Base-by-base conservation (phyloP, 2,888 invertebrate genomes). In the Norana najaformis region DNA sequence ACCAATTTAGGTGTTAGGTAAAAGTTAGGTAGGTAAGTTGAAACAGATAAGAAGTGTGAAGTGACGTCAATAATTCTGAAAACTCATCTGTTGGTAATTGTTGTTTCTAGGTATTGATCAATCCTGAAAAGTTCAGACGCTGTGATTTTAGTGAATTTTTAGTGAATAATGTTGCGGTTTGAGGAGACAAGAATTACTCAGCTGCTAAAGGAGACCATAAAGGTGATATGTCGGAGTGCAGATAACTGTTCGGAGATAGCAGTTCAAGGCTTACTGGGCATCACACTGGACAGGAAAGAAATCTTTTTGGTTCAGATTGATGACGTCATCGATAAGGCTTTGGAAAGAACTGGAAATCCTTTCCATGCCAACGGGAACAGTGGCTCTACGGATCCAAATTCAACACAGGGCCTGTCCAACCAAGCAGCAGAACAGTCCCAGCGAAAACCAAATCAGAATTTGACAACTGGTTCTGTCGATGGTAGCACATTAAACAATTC, bases 231-330 rank as follows among this genome's bases (percentile, higher is more conserved):
- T 36, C 35, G 37, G 8, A 85, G 85, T 30, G 37, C 37, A 23
- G 85, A 85, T 85, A 37, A 36, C 85, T 85, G 85, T 35, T 85
- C 85, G 34, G 85, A 85, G 37, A 85, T 85, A 37, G 23, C 35
- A 85, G 37, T 85, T 36, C 4, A 85, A 37, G 85, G 85, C 85
- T 23, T 85, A 36, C 37, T 85, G 37, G 85, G 36, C 37, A 85
- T 85, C 23, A 85, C 85, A 8, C 16, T 85, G 16, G 37, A 85
- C 35, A 36, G 85, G 36, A 85, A 36, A 85, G 85, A 85, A 36
- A 85, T 85, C 85, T 85, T 85, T 37, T 36, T 85, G 85, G 85
- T 85, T 35, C 85, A 85, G 35, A 85, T 85, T 37, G 23, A 85
- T 14, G 85, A 85, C 20, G 85, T 37, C 35, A 85, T 85, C 35